These are phyloP conservation scores for Eriocheir sinensis DNA, from an alignment of 1,140 invertebrate genomes.

Conservation along the genomic window DNA sequence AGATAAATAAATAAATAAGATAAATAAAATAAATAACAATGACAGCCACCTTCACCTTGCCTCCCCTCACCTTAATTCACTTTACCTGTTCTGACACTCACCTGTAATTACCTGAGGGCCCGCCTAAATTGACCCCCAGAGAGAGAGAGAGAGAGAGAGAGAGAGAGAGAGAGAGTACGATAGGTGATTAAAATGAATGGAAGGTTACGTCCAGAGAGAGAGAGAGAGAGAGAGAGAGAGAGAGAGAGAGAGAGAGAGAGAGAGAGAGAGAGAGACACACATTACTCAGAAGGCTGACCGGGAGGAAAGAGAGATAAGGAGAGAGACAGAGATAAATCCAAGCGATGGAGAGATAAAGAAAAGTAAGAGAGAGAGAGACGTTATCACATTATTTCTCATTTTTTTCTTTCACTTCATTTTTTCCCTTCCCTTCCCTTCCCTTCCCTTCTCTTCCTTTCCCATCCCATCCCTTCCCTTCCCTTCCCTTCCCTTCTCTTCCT, in stretches of 20 bases:
- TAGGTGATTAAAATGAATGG: neutral
- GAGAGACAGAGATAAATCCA: neutral
- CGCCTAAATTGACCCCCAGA: neutral
- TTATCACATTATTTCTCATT: neutral
- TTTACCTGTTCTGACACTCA: neutral
- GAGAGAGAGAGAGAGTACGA: conserved; percentile 32
- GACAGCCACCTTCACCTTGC: neutral
- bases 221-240: conserved; percentile 5
- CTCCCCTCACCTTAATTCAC: neutral
- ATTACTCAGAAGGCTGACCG: neutral
- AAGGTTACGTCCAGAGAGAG: neutral
- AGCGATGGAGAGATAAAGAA: neutral
- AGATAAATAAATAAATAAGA: neutral
- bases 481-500: neutral
- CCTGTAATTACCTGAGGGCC: neutral
- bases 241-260: conserved; percentile 48
- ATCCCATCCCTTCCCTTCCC: neutral
- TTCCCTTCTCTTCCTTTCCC: neutral
- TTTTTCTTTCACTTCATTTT: neutral
- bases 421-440: neutral
- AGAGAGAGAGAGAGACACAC: neutral
- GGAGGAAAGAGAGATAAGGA: neutral
- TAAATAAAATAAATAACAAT: neutral
- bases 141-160: neutral
- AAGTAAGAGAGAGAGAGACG: neutral